Evolutionary conservation across 2,888 invertebrate genomes (phyloP).

Genomic region (Morinoia aosen): DNA sequence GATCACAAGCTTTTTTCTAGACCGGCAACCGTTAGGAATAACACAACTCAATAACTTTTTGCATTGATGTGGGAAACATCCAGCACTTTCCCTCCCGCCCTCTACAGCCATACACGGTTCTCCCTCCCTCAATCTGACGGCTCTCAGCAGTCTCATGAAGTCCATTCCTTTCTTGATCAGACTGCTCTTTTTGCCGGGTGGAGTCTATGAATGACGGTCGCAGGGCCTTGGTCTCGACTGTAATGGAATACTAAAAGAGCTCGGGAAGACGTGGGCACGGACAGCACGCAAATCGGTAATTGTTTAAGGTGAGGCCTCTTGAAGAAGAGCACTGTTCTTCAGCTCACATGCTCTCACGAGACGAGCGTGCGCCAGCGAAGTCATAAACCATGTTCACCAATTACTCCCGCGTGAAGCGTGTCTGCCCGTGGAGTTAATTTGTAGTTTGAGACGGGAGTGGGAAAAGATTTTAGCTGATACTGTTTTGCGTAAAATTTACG

Average conservation of each 20-base stretch:
- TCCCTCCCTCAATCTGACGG: neutral
- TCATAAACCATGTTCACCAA: neutral
- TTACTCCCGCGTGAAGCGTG: neutral
- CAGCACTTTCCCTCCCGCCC: neutral
- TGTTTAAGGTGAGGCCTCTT: neutral
- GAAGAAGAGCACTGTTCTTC: neutral
- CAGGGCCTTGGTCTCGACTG: neutral
- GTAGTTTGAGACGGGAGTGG: neutral
- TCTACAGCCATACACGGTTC: neutral
- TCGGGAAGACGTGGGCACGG: neutral
- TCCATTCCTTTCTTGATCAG: neutral
- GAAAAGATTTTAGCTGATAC: neutral
- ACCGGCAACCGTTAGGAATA: neutral
- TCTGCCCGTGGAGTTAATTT: neutral
- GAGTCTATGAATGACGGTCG: neutral
- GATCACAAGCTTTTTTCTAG: neutral
- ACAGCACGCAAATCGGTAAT: neutral
- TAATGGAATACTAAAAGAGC: conserved; percentile 34
- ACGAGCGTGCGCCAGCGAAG: neutral
- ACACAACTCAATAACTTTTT: neutral
- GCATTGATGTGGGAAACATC: neutral
- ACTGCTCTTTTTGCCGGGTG: neutral
- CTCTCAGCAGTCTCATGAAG: neutral
- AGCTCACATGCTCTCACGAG: neutral
- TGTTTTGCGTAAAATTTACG: neutral